These are phyloP conservation scores for Malurus melanocephalus DNA, from an alignment of 2,113 vertebrate genomes.

Conservation along the genomic window DNA sequence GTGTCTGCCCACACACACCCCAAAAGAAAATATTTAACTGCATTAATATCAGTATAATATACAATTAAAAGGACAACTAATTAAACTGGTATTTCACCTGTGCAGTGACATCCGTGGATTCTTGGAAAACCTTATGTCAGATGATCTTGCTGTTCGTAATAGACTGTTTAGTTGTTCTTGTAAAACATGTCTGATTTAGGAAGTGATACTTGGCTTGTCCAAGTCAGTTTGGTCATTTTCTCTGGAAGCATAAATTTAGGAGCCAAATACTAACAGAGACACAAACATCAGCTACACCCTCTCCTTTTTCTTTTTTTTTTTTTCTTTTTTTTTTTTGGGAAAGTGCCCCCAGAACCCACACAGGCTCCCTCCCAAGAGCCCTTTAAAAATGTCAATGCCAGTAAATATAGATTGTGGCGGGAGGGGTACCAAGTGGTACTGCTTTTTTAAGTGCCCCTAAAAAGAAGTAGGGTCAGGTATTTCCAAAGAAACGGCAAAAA, in stretches of 20 bases:
- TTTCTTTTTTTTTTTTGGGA: not conserved
- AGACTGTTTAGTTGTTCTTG: not conserved
- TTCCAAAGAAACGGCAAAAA: not conserved
- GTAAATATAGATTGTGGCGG: not conserved
- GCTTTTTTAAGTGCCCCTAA: not conserved
- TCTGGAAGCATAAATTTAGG: not conserved
- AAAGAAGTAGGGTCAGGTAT: not conserved
- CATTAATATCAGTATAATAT: not conserved
- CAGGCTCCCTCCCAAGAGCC: not conserved
- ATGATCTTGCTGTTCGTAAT: not conserved
- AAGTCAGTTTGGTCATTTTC: not conserved
- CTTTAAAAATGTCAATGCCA: not conserved
- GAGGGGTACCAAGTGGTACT: not conserved
- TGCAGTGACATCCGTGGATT: not conserved
- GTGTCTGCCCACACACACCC: not conserved
- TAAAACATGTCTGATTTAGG: not conserved
- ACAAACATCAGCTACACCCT: not conserved
- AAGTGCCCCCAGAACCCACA: not conserved
- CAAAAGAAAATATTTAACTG: not conserved
- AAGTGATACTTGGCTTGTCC: not conserved
- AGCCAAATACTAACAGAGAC: not conserved
- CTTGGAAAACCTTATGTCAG: not conserved
- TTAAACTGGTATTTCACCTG: not conserved
- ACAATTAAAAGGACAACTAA: not conserved
- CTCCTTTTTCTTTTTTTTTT: not conserved